Conservation (phyloP, 1,140 invertebrate genomes). For the Ceratosolen fusciceps region DNA sequence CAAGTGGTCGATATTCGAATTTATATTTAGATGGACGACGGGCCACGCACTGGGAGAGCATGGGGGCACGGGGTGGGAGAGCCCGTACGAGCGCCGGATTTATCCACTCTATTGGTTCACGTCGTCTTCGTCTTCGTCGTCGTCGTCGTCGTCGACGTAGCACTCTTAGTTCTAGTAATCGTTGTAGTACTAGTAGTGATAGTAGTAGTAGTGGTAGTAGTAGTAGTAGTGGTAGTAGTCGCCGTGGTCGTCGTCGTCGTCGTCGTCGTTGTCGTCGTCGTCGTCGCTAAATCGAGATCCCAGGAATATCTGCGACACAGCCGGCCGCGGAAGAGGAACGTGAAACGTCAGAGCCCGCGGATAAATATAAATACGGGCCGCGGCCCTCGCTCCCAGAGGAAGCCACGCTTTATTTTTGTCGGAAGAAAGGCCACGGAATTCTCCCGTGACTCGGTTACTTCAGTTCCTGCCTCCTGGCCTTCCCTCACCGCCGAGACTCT, state of each 20-base stretch:
- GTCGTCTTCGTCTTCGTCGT: background rate
- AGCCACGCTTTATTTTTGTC: conserved; percentile 41
- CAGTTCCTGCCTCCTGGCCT: background rate
- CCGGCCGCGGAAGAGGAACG: conserved; percentile 44
- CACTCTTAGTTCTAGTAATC: too few species aligned
- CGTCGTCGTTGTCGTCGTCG: background rate
- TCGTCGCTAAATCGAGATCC: conserved; percentile 47
- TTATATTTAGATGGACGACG: conserved; percentile 7
- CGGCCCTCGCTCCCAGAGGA: conserved; percentile 3
- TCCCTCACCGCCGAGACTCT: too few species aligned
- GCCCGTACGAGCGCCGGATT: conserved; percentile 48
- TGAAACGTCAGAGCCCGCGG: conserved; percentile 35
- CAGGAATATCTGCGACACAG: conserved; percentile 27
- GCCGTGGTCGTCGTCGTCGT: background rate
- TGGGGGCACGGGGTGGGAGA: background rate
- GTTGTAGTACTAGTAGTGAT: too few species aligned
- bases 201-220: too few species aligned
- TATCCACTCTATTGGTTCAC: conserved; percentile 44
- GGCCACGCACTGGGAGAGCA: background rate
- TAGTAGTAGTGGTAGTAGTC: too few species aligned
- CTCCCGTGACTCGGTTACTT: background rate
- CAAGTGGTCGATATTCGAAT: conserved; percentile 23
- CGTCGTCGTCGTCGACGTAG: background rate
- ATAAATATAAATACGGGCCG: conserved; percentile 38
- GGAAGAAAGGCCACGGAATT: conserved; percentile 26